Evolutionary conservation across 2,888 invertebrate species (phyloP), one percentile per base, ranked within the genome.

Genomic region (Stenoptilia bipunctidactyla): DNA sequence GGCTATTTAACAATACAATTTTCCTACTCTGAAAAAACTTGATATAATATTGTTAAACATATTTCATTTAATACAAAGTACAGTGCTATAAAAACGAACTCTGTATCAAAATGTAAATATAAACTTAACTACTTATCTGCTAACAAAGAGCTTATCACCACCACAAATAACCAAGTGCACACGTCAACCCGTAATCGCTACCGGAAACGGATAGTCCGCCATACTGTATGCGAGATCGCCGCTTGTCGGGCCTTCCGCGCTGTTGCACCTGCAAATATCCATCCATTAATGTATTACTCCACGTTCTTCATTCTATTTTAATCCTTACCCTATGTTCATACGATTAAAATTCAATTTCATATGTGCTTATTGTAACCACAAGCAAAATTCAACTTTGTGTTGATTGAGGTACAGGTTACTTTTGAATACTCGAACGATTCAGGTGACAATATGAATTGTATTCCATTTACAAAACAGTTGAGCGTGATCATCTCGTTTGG

Each of bases 171-270:
- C 47, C 12, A 12, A 30, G 30, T 53, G 51, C 57, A 54, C 54
- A 59, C 57, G 57, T 66, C 65, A 67, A 60, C 62, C 56, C 63
- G 63, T 73, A 72, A 74, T 75, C 73, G 67, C 65, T 53, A 53
- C 66, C 66, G 76, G 77, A 77, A 74, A 73, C 76, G 76, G 75
- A 76, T 74, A 68, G 69, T 67, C 70, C 69, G 66, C 75, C 79
- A 76, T 79, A 76, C 69, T 77, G 76, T 70, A 66, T 65, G 66
- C n/a, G 68, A 72, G 72, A 75, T 75, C 77, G 68, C 54, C 59
- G 57, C 72, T 75, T 72, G 77, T 75, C 66, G 66, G 64, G 64
- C 72, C 66, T 77, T 79, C 75, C 76, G 71, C 79, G 61, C 77
- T 68, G 75, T 61, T 71, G 75, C 66, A 66, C 77, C 65, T 66